Base-by-base conservation (phyloP, 2,797 vertebrate species). In the Chaetodon trifasciatus region DNA sequence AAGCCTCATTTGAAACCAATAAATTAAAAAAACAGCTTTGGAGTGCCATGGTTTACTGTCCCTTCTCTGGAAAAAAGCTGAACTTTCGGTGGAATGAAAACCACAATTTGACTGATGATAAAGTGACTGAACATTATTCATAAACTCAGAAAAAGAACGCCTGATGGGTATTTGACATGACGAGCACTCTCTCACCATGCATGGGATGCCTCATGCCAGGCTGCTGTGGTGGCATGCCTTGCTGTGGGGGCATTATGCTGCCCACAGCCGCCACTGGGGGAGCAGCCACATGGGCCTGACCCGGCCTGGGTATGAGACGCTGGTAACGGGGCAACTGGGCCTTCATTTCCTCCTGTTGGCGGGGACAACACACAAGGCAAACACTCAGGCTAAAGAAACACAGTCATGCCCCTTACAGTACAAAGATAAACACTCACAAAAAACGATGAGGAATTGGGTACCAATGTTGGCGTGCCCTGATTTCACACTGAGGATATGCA, bases 141-240 rank as follows among this genome's bases (percentile, higher is more conserved):
- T 3, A 37, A 39, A 56, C 50, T 28, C 6, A 50, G 28, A n/a
- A 47, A 49, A 40, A 47, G 23, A 42, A 53, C 5, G 42, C 44
- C 15, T 44, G 12, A 42, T 8, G 15, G 5, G 24, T 23, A 50
- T 28, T 70, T 53, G 7, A 53, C 52, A 49, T 0, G 6, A 10
- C 24, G n/a, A 7, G 4, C 6, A 16, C 55, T 60, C 47, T 9
- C 79, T 81, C 95, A 99, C 98, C 97, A 90, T 99, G 98, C 94
- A 99, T 97, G 79, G 97, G 98, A 93, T 97, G 98, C 94, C 98
- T 98, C 96, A 99, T 97, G 91, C 97, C 97, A 84, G 97, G 97
- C 52, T 98, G 97, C 60, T 99, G 98, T 3, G 97, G 97, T 87
- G 97, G 97, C 93, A 98, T 95, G 86, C 97, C 97, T 86, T 97